Evolutionary conservation across 2,797 vertebrate species (phyloP), one percentile per base, ranked within the genome.

Genomic region (Microctenopoma steveboyesi): DNA sequence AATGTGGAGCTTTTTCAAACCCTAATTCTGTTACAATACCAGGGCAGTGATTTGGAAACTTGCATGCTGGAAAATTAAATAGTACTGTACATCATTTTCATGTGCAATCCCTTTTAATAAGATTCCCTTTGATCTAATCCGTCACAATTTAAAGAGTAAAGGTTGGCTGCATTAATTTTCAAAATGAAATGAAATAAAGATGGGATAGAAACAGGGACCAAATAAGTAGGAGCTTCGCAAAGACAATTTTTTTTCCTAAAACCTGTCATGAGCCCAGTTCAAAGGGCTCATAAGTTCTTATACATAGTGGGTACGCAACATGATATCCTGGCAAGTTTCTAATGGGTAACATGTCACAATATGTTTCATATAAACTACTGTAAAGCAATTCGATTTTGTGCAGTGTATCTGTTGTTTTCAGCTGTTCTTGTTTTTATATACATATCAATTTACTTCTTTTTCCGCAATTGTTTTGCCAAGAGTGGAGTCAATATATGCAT

Each of bases 401-500:
- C 55, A 57, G 16, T 48, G 61, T 56, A 22, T 72, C 35, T 66
- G 58, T 63, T 69, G 55, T 79, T 89, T 80, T 85, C 25, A 78
- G 65, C 65, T 65, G 61, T 70, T 81, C 39, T 73, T 85, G 79
- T 73, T 89, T 79, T 76, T 65, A 69, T 74, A 49, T 60, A 62
- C 76, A 45, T 87, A 88, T 90, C 81, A 86, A 57, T 83, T 84
- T 80, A 82, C 86, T 83, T 51, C 74, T 86, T 83, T 86, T 89
- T 90, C 88, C 87, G 80, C 66, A 74, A 91, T 86, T 94, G 91
- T 86, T 93, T 92, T 92, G 91, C 91, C 92, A 92, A 94, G 93
- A 93, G 54, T 71, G 62, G 33, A 90, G 85, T 93, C 91, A 76
- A 93, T 92, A 90, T 54, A 39, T 63, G 82, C 74, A 74, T 74